A percentile compares a stretch with the other conserved stretches of the same genome.
Evolutionary conservation across 2,888 invertebrate genomes (phyloP).

Genomic region (Pandemis corylana): DNA sequence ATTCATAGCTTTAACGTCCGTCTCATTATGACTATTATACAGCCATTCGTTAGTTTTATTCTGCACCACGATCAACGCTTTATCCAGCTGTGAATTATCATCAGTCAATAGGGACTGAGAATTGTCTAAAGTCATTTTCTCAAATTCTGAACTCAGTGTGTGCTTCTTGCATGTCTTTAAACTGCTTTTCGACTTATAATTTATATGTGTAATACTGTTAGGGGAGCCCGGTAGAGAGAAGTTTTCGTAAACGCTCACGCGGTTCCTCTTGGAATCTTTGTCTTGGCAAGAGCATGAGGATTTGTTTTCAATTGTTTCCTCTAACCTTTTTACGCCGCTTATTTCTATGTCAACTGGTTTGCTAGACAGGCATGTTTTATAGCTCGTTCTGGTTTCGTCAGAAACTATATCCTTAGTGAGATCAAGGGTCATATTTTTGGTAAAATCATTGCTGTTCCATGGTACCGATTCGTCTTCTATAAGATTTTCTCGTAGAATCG

Average conservation of each 20-base stretch:
- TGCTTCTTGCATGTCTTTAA: constrained; percentile 58
- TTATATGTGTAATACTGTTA: constrained; percentile 68
- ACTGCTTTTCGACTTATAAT: constrained; percentile 71
- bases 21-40: constrained; percentile 52
- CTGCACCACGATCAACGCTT: constrained; percentile 69
- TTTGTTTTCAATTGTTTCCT: constrained; percentile 55
- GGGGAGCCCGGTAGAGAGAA: constrained; percentile 79
- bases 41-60: constrained; percentile 76
- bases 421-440: constrained; percentile 62
- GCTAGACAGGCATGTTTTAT: constrained; percentile 68
- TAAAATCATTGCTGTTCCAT: constrained; percentile 58
- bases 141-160: constrained; percentile 44
- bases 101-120: constrained; percentile 54
- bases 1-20: constrained; percentile 58
- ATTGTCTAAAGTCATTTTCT: constrained; percentile 47
- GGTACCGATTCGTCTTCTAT: constrained; percentile 68
- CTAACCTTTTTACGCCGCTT: constrained; percentile 67
- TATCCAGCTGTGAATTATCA: constrained; percentile 63
- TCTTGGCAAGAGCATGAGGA: constrained; percentile 45
- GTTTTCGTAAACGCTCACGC: constrained; percentile 72
- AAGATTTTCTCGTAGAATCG: constrained; percentile 70
- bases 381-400: constrained; percentile 61
- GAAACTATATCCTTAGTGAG: constrained; percentile 54
- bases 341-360: constrained; percentile 60
- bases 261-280: constrained; percentile 49